phyloP scores from a whole-genome alignment of 2,113 vertebrate genomes.

The Xiphorhynchus elegans region DNA sequence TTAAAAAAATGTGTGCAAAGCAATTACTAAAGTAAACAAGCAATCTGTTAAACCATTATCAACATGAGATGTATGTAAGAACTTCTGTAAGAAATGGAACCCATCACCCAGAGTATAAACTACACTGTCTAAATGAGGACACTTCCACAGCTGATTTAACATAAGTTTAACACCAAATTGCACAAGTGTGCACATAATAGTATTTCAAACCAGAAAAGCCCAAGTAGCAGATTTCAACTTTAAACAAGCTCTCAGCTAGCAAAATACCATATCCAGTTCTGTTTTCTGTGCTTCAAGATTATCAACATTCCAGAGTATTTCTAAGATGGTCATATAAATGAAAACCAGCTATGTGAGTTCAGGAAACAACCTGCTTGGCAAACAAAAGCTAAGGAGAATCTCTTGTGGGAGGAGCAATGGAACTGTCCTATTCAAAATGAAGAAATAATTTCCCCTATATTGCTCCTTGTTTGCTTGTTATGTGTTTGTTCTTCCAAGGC shows the following conservation, averaged over 20 bases:
- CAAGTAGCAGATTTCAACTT: neutral
- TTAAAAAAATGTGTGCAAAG: neutral
- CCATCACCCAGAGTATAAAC: neutral
- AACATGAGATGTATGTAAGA: neutral
- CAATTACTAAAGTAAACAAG: neutral
- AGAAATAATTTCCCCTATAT: neutral
- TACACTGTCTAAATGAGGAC: neutral
- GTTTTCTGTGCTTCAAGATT: neutral
- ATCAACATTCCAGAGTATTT: neutral
- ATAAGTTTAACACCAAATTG: neutral
- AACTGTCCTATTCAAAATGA: neutral
- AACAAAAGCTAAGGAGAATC: neutral
- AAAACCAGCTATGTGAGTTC: neutral
- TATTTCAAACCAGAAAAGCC: neutral
- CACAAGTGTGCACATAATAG: neutral
- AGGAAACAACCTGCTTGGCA: neutral
- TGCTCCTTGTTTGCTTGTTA: neutral
- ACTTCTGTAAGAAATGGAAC: neutral
- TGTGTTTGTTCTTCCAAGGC: neutral
- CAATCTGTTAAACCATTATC: neutral
- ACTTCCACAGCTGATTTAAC: neutral
- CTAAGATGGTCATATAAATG: neutral
- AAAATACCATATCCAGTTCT: neutral
- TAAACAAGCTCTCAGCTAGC: neutral
- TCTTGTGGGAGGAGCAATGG: accelerated